phyloP scores from a whole-genome alignment of 35 echinoderm and acorn worm species.

The Heliocidaris tuberculata region DNA sequence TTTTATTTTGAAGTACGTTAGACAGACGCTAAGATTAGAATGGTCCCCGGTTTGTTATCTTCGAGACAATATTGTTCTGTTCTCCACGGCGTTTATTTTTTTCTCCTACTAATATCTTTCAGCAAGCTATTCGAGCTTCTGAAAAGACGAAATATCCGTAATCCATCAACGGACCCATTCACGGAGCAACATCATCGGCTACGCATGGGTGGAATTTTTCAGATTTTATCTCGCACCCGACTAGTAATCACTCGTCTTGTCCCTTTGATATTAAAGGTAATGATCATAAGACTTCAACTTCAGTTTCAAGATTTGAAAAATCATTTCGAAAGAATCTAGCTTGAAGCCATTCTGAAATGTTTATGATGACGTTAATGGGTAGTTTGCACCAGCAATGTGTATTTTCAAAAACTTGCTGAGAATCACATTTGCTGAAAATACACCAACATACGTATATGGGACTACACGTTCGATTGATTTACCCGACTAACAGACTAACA shows the following conservation, averaged over 20 bases:
- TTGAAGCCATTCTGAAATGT: not conserved
- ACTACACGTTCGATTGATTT: not conserved
- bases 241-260: not conserved
- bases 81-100: not conserved
- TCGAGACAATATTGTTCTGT: not conserved
- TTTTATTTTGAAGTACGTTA: not conserved
- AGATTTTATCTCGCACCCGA: not conserved
- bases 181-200: not conserved
- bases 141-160: constrained; percentile 6
- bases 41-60: not conserved
- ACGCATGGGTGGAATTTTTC: constrained; percentile 9
- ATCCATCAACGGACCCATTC: not conserved
- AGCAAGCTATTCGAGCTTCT: not conserved
- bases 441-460: too few species aligned
- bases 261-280: not conserved
- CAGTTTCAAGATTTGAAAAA: not conserved
- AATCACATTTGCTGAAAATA: too few species aligned
- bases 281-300: not conserved
- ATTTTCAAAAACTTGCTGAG: not conserved
- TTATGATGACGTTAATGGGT: not conserved
- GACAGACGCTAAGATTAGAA: not conserved
- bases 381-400: not conserved
- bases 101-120: not conserved
- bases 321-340: not conserved
- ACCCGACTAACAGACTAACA: too few species aligned